A percentile compares a stretch with the other conserved stretches of the same genome.
Evolutionary conservation across 2,797 vertebrate genomes (phyloP).

Genomic region (Hydrocynus forskahlii): DNA sequence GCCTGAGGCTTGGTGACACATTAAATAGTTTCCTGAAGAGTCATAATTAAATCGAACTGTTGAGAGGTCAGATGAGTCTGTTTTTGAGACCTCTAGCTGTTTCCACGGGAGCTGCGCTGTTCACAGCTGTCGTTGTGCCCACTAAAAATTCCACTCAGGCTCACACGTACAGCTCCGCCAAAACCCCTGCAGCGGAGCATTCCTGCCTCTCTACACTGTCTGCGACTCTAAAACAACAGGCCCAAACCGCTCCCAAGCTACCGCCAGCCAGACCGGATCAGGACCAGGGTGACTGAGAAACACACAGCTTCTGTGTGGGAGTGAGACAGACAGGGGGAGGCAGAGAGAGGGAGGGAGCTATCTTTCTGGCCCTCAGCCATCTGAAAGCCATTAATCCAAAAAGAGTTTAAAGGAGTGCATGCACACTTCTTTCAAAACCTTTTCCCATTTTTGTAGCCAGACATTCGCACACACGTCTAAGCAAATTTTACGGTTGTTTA

Average conservation of each 20-base stretch:
- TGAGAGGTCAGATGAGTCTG: no score
- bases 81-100: slow-evolving; percentile 13
- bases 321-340: slow-evolving; percentile 3
- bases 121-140: background rate
- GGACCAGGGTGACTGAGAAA: slow-evolving; percentile 1
- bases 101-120: slow-evolving; percentile 16
- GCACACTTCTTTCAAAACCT: slow-evolving; percentile 6
- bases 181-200: slow-evolving; percentile 23
- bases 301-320: slow-evolving; percentile 8
- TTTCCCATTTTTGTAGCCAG: background rate
- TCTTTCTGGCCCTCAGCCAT: background rate
- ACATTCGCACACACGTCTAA: background rate
- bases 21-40: background rate
- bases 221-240: slow-evolving; percentile 27
- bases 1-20: background rate
- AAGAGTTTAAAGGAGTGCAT: background rate
- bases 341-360: background rate
- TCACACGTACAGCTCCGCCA: slow-evolving; percentile 11
- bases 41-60: background rate
- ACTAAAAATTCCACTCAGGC: background rate
- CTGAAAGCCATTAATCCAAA: background rate
- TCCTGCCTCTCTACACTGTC: slow-evolving; percentile 28
- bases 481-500: no score
- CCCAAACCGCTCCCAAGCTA: slow-evolving; percentile 18
- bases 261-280: background rate